Evolutionary conservation across 2,797 vertebrate species (phyloP).

Genomic region (Anguilla pacifica): DNA sequence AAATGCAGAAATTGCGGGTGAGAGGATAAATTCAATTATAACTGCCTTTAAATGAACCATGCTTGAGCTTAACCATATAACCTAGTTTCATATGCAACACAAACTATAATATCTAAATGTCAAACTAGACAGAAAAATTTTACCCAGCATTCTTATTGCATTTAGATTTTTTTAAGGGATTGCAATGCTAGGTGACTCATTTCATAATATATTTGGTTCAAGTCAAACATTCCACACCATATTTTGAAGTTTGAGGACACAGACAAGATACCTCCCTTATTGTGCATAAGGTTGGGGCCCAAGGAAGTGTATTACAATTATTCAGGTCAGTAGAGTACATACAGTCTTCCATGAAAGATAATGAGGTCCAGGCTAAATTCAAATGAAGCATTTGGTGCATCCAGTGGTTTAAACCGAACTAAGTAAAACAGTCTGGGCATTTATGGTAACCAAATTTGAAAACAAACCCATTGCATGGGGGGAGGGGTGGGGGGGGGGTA

Average conservation of each 20-base stretch:
- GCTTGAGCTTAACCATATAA: slow-evolving; percentile 36
- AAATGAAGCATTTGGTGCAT: slow-evolving; percentile 49
- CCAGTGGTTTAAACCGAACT: slow-evolving; percentile 53
- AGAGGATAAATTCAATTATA: slow-evolving; percentile 46
- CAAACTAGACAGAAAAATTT: slow-evolving; percentile 22
- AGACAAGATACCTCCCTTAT: not conserved
- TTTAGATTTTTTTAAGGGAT: slow-evolving; percentile 14
- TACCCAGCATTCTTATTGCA: slow-evolving; percentile 23
- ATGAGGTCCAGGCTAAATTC: slow-evolving; percentile 42
- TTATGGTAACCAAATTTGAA: slow-evolving; percentile 19
- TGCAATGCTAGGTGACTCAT: slow-evolving; percentile 21
- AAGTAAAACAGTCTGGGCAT: slow-evolving; percentile 29
- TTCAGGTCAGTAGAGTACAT: slow-evolving; percentile 19
- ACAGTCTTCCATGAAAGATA: slow-evolving; percentile 50
- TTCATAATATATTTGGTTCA: slow-evolving; percentile 22
- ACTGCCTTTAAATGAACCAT: slow-evolving; percentile 59
- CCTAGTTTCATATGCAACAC: not conserved
- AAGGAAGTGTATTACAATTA: slow-evolving; percentile 15
- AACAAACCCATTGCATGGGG: not conserved
- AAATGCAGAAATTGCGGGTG: slow-evolving; percentile 55
- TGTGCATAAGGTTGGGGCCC: not conserved
- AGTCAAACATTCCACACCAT: slow-evolving; percentile 32
- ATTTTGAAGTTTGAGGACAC: slow-evolving; percentile 13
- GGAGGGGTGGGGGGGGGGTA: no score
- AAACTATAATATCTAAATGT: slow-evolving; percentile 31